A percentile compares a stretch with the other conserved stretches of the same genome.
Evolutionary conservation across 2,888 invertebrate species (phyloP).

Genomic region (Amblyjoppa fuscipennis): DNA sequence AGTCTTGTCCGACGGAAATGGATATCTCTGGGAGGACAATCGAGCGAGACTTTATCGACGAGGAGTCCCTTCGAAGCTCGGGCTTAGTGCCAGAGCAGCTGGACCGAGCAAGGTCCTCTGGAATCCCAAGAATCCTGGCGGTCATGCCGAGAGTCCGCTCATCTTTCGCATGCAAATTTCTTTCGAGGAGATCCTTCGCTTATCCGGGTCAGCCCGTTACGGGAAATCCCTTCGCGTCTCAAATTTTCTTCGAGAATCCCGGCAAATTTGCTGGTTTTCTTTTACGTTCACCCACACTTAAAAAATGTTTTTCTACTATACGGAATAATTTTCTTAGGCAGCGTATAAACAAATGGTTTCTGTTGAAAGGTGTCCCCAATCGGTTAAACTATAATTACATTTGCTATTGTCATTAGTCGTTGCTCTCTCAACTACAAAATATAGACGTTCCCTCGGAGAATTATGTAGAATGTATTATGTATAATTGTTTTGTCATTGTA

Average conservation of each 20-base stretch:
- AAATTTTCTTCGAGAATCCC: conserved; percentile 10
- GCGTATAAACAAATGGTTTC: too few species aligned
- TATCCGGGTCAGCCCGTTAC: not conserved
- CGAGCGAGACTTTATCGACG: conserved; percentile 57
- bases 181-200: conserved; percentile 28
- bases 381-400: too few species aligned
- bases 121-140: conserved; percentile 42
- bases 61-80: conserved; percentile 30
- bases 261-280: conserved; percentile 9
- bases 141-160: not conserved
- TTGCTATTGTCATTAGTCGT: too few species aligned
- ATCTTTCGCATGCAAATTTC: conserved; percentile 58
- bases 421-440: too few species aligned
- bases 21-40: conserved; percentile 52
- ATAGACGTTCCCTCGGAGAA: too few species aligned
- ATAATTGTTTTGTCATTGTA: too few species aligned
- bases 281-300: not conserved
- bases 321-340: too few species aligned
- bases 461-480: too few species aligned
- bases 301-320: too few species aligned
- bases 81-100: not conserved
- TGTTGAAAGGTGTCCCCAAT: too few species aligned
- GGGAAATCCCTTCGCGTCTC: conserved; percentile 27
- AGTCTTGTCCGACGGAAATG: conserved; percentile 47
- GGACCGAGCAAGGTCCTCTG: conserved; percentile 1